Evolutionary conservation across 1,140 invertebrate species (phyloP).

Genomic region (Drosophila pachea): DNA sequence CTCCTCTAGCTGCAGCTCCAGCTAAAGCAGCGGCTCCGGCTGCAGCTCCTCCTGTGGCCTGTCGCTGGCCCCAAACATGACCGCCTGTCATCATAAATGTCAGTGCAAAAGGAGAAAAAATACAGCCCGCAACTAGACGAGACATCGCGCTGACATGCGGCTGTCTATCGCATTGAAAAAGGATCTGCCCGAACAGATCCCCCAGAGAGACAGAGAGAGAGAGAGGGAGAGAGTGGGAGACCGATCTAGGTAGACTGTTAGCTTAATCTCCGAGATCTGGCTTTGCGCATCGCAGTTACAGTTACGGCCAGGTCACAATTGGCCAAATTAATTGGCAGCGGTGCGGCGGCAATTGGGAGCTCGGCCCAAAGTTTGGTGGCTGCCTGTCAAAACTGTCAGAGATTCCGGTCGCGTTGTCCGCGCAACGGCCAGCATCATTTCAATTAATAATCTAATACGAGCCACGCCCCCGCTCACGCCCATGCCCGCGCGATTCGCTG

Average conservation of each 20-base stretch:
- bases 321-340: conserved; percentile 47
- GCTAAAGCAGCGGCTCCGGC: too few species aligned
- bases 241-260: too few species aligned
- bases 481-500: background rate
- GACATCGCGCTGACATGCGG: conserved; percentile 45
- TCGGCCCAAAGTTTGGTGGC: conserved; percentile 25
- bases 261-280: too few species aligned
- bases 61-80: conserved; percentile 39
- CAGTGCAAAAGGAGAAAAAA: conserved; percentile 28
- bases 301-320: background rate
- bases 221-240: too few species aligned
- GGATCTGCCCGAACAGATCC: background rate
- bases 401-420: conserved; percentile 61
- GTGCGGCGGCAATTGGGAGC: conserved; percentile 12
- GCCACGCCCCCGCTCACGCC: conserved; percentile 8
- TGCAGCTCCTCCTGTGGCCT: conserved; percentile 9
- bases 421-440: conserved; percentile 69
- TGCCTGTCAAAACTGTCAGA: conserved; percentile 70
- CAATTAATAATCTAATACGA: conserved; percentile 74
- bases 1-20: background rate
- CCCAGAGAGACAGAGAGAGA: too few species aligned
- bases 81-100: conserved; percentile 75
- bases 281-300: background rate
- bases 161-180: conserved; percentile 40
- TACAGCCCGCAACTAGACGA: conserved; percentile 11